phyloP scores from a whole-genome alignment of 2,797 vertebrate species.

The Gymnoscopelus braueri region DNA sequence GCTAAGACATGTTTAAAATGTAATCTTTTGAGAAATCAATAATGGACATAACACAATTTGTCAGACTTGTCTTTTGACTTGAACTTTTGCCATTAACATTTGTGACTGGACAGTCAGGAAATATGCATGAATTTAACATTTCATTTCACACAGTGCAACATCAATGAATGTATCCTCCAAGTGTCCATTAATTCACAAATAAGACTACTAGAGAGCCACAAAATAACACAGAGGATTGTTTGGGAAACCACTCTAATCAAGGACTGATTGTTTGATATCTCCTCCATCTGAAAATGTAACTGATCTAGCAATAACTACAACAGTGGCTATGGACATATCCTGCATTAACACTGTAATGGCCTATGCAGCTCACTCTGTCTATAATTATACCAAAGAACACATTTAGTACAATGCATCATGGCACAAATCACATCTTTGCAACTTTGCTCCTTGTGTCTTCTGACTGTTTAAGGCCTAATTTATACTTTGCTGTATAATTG shows the following conservation, averaged over 20 bases:
- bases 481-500: too few relatives aligned
- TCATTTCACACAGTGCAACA: background rate
- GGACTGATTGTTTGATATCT: background rate
- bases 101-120: background rate
- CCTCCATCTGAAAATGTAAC: background rate
- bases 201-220: conserved; percentile 16
- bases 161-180: background rate
- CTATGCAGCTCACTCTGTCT: background rate
- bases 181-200: conserved; percentile 17
- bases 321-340: background rate
- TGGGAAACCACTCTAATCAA: background rate
- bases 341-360: background rate
- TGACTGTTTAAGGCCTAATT: too few relatives aligned
- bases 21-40: background rate
- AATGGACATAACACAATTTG: background rate
- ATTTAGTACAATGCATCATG: too few relatives aligned
- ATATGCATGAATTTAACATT: too few relatives aligned
- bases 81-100: background rate
- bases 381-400: background rate
- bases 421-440: too few relatives aligned
- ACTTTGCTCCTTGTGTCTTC: too few relatives aligned
- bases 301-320: background rate
- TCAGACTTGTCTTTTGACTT: background rate
- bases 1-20: background rate
- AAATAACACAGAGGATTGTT: conserved; percentile 19